Base-by-base conservation (phyloP, 2,797 vertebrate species). In the Buceros bicornis region DNA sequence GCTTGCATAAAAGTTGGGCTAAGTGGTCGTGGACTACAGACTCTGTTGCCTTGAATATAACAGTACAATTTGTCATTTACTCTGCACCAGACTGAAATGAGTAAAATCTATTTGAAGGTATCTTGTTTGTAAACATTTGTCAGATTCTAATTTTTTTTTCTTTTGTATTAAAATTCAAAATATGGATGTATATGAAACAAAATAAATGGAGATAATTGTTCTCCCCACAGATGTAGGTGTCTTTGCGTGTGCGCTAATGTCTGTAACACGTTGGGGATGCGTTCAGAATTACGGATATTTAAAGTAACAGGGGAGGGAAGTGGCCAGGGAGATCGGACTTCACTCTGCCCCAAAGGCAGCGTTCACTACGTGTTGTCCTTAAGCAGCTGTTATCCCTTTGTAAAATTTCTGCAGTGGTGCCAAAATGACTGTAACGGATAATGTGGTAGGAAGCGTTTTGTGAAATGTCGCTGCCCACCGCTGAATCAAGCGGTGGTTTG, bases 101-200 rank as follows among this genome's bases (percentile, higher is more conserved):
- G 94, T 96, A 97, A 97, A 98, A 97, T 98, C 97, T 98, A 98
- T 99, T 98, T 98, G 98, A 99, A 99, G 99, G 98, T 98, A 98
- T 99, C 98, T 98, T 98, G 98, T 99, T 99, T 99, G 99, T 99
- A 99, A 99, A 98, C 98, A 98, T 99, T 98, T 98, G 98, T 99
- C 98, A 98, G 97, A 99, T 99, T 99, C 98, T 98, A 98, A 99
- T 98, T 99, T 99, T 98, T 99, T 98, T 98, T 98, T 98, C 98
- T 97, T 98, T 99, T 99, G 98, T 99, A 99, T 99, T 99, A 99
- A 99, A 99, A 98, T 98, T 99, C 98, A 99, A 98, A 99, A 98
- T 99, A 99, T 99, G 99, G 99, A 99, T 99, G 99, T 99, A 99
- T 99, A 99, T 99, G 99, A 99, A 99, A 99, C 98, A 98, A 99